Evolutionary conservation across 2,888 invertebrate species (phyloP).

Genomic region (Drosophila rellima): DNA sequence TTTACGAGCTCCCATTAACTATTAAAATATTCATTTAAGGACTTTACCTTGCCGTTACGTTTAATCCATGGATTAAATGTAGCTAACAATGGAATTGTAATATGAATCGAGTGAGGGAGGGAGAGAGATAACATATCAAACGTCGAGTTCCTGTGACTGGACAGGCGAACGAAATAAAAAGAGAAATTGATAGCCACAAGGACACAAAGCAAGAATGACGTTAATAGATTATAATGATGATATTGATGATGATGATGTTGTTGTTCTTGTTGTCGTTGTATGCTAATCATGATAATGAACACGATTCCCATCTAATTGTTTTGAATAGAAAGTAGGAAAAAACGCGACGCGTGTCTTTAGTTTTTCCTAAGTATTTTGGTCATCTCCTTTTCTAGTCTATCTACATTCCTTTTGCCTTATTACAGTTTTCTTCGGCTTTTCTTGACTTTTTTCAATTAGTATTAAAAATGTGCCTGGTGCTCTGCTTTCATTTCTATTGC

Average conservation of each 20-base stretch:
- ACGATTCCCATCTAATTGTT: constrained; percentile 37
- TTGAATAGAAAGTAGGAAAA: constrained; percentile 9
- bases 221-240: constrained; percentile 19
- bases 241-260: constrained; percentile 3
- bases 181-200: constrained; percentile 33
- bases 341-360: constrained; percentile 26
- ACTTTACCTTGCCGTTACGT: not conserved
- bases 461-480: constrained; percentile 24
- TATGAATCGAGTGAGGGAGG: constrained; percentile 14
- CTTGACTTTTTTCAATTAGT: constrained; percentile 25
- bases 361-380: constrained; percentile 25
- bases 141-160: constrained; percentile 11
- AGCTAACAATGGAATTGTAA: constrained; percentile 23
- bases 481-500: constrained; percentile 40
- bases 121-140: constrained; percentile 1
- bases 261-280: constrained; percentile 6
- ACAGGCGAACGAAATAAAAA: constrained; percentile 12
- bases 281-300: constrained; percentile 14
- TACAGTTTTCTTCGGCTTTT: not conserved
- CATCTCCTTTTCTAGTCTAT: constrained; percentile 21
- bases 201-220: constrained; percentile 28
- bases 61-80: constrained; percentile 2
- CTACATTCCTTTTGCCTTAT: constrained; percentile 13
- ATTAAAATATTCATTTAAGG: constrained; percentile 10
- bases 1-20: not conserved